A percentile compares a stretch with the other conserved stretches of the same genome.
Conservation (phyloP, 2,797 vertebrate genomes). For the Thalassophryne amazonica region DNA sequence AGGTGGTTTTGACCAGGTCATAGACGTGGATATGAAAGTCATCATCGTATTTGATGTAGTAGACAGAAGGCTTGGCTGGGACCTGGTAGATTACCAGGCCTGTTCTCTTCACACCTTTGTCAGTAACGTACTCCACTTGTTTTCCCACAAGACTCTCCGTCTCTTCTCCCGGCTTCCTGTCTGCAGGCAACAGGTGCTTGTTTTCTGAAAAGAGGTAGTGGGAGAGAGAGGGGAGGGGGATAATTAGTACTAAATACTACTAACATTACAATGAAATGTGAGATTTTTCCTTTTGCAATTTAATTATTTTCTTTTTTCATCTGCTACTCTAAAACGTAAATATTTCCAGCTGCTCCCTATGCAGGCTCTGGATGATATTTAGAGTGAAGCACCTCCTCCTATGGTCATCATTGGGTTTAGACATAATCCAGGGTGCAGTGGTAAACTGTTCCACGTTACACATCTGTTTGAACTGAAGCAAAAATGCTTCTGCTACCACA, state of each 20-base stretch:
- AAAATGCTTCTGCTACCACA: too few species aligned
- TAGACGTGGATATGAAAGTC: constrained; percentile 88
- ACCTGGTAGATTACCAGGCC: constrained; percentile 86
- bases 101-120: constrained; percentile 84
- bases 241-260: too few species aligned
- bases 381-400: too few species aligned
- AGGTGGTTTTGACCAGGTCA: constrained; percentile 85
- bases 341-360: too few species aligned
- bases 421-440: too few species aligned
- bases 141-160: constrained; percentile 85
- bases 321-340: too few species aligned
- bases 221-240: constrained; percentile 1
- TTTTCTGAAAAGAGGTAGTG: constrained; percentile 74
- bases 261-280: neutral
- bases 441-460: too few species aligned
- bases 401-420: too few species aligned
- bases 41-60: constrained; percentile 86
- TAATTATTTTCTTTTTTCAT: too few species aligned
- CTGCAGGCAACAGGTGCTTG: constrained; percentile 83
- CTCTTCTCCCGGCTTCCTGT: constrained; percentile 84
- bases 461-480: too few species aligned
- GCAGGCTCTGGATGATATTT: too few species aligned
- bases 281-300: too few species aligned
- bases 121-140: constrained; percentile 85
- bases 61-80: constrained; percentile 84